phyloP scores from a whole-genome alignment of 2,888 invertebrate species.

The Troides aeacus region DNA sequence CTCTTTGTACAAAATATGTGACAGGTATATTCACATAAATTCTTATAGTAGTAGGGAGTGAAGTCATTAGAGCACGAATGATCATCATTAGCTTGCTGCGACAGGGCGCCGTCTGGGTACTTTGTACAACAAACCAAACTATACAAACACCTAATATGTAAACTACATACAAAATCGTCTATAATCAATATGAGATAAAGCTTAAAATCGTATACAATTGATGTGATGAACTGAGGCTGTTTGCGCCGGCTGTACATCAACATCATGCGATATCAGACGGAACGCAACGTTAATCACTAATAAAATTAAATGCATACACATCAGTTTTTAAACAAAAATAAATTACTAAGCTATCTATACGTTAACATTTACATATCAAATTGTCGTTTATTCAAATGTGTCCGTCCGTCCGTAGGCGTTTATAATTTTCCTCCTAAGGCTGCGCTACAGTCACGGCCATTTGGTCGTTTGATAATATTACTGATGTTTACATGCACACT shows the following conservation, averaged over 20 bases:
- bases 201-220: background rate
- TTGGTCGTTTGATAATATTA: background rate
- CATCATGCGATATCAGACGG: constrained; percentile 7
- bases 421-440: constrained; percentile 13
- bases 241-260: background rate
- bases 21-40: constrained; percentile 4
- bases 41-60: constrained; percentile 14
- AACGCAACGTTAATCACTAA: constrained; percentile 23
- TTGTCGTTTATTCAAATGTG: constrained; percentile 23
- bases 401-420: constrained; percentile 15
- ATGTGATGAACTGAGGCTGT: background rate
- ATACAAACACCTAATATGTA: background rate
- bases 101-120: constrained; percentile 28
- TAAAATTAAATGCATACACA: constrained; percentile 25
- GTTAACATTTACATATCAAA: constrained; percentile 25
- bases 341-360: constrained; percentile 20
- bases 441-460: constrained; percentile 11
- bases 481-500: background rate
- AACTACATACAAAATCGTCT: constrained; percentile 2
- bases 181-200: background rate
- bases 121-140: constrained; percentile 15
- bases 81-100: constrained; percentile 30
- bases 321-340: constrained; percentile 21
- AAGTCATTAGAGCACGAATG: constrained; percentile 33
- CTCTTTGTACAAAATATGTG: too few relatives aligned